These are phyloP conservation scores for Percopsis transmontana DNA, from an alignment of 2,113 vertebrate genomes.

Conservation along the genomic window DNA sequence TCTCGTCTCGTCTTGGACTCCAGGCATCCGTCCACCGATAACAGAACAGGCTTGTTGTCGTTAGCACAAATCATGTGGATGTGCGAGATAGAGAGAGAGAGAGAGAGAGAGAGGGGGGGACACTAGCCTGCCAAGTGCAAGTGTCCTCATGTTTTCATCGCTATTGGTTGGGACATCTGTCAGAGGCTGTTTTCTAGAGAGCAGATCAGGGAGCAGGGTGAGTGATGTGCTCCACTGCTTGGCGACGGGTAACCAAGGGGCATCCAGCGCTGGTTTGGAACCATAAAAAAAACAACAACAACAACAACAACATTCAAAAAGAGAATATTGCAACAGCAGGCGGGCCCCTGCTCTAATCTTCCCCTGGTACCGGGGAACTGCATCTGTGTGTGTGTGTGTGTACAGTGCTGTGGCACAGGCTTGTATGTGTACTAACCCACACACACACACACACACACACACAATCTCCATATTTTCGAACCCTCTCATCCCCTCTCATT, in stretches of 20 bases:
- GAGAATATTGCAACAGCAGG: conserved; percentile 75
- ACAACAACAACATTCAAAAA: conserved; percentile 73
- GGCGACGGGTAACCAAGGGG: conserved; percentile 44
- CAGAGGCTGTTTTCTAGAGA: conserved; percentile 64
- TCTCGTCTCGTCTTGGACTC: neutral
- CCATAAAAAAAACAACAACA: conserved; percentile 47
- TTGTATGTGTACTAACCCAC: neutral
- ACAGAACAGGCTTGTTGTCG: conserved; percentile 33
- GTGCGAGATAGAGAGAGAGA: neutral
- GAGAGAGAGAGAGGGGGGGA: conserved; percentile 18
- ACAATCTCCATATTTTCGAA: conserved; percentile 17
- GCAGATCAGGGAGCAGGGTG: conserved; percentile 49
- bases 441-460: conserved; percentile 33
- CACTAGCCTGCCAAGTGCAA: conserved; percentile 27
- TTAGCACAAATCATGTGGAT: conserved; percentile 4
- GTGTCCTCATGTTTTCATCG: conserved; percentile 38
- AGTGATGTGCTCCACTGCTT: conserved; percentile 30
- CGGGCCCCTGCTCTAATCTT: conserved; percentile 60
- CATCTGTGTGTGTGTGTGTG: conserved; percentile 51
- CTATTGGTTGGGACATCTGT: conserved; percentile 58
- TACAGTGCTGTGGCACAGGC: conserved; percentile 37
- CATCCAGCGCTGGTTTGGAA: conserved; percentile 44
- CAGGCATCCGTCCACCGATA: conserved; percentile 14
- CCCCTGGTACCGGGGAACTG: conserved; percentile 60
- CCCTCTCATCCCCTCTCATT: conserved; percentile 20